A percentile compares a stretch with the other conserved stretches of the same genome.
Conservation (phyloP, 2,888 invertebrate genomes). For the Drosophila pseudotalamancana region DNA sequence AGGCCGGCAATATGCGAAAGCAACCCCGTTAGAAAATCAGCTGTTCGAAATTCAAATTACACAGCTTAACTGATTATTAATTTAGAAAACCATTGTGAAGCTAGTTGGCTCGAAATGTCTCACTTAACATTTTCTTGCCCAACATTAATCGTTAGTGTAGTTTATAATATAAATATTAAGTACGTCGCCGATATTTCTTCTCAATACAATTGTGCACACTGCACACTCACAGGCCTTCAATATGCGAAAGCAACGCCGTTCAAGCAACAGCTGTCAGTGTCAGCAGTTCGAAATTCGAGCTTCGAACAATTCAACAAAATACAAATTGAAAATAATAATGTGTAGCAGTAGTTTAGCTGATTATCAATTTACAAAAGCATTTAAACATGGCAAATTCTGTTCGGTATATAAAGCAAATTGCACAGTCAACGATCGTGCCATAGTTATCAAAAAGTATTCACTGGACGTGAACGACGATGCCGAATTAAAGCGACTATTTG, state of each 20-base stretch:
- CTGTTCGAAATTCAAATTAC: not conserved
- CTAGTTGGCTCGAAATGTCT: no score
- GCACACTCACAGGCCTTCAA: slow-evolving; percentile 9
- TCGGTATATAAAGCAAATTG: slow-evolving; percentile 90
- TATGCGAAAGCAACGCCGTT: slow-evolving; percentile 9
- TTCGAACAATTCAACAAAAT: slow-evolving; percentile 7
- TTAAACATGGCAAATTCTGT: slow-evolving; percentile 88
- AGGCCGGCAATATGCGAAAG: not conserved
- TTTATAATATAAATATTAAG: no score
- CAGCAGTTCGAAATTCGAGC: slow-evolving; percentile 29
- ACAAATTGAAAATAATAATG: slow-evolving; percentile 81
- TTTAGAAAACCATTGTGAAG: no score
- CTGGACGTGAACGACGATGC: slow-evolving; percentile 88
- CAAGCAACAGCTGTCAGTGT: slow-evolving; percentile 4
- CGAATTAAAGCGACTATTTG: slow-evolving; percentile 87
- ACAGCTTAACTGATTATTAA: not conserved
- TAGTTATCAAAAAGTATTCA: slow-evolving; percentile 91
- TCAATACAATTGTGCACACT: not conserved
- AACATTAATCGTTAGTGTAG: no score
- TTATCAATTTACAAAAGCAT: slow-evolving; percentile 89
- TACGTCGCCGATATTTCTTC: no score
- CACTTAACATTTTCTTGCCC: no score
- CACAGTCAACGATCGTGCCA: slow-evolving; percentile 87
- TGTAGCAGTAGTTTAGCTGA: slow-evolving; percentile 87
- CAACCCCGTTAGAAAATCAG: not conserved